Evolutionary conservation across 2,888 invertebrate species (phyloP).

Genomic region (Drosophila sordidapex): DNA sequence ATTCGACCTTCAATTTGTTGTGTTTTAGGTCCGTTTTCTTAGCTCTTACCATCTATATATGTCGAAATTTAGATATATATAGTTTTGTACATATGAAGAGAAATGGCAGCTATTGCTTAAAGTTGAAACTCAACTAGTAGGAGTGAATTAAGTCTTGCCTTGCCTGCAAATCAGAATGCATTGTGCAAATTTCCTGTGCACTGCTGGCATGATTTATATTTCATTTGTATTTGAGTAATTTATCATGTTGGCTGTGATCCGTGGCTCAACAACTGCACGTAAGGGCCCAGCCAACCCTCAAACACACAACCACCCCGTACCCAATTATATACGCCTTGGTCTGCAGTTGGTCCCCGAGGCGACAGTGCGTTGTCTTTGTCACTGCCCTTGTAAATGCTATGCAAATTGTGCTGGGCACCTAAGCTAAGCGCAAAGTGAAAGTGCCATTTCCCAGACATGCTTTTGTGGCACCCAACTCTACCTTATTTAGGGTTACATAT

Average conservation of each 20-base stretch:
- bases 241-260: constrained; percentile 59
- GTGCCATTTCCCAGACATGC: constrained; percentile 62
- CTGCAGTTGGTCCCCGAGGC: not conserved
- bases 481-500: not conserved
- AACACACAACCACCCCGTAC: not conserved
- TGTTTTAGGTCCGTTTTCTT: not conserved
- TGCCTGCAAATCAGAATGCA: constrained; percentile 32
- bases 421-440: constrained; percentile 68
- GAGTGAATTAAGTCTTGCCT: not conserved
- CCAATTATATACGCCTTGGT: constrained; percentile 1
- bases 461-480: constrained; percentile 1
- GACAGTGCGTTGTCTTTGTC: constrained; percentile 20
- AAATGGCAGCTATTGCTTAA: not conserved
- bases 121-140: not conserved
- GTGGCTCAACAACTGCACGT: constrained; percentile 4
- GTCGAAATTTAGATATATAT: not conserved
- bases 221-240: constrained; percentile 75
- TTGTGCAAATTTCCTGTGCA: constrained; percentile 43
- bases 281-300: not conserved
- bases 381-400: constrained; percentile 48
- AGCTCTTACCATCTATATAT: not conserved
- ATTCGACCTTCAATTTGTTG: not conserved
- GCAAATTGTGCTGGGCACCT: constrained; percentile 72
- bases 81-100: not conserved
- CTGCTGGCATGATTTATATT: constrained; percentile 73